These are phyloP conservation scores for Trilocha varians DNA, from an alignment of 2,888 invertebrate genomes.

Conservation along the genomic window DNA sequence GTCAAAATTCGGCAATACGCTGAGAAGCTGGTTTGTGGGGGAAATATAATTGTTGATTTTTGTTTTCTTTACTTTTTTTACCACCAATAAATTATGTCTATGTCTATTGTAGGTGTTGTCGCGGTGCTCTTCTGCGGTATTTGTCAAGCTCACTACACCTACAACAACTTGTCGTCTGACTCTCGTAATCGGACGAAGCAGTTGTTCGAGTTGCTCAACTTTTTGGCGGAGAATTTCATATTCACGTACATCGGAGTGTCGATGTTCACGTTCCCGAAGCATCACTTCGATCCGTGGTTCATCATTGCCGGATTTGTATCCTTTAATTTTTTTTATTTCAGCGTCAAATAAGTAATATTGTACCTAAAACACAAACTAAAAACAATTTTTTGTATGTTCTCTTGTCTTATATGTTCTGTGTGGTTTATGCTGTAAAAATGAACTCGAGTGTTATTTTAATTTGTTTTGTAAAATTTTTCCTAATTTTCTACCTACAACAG, in stretches of 20 bases:
- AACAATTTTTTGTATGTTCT: too few relatives aligned
- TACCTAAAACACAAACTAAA: too few relatives aligned
- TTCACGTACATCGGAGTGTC: constrained; percentile 99
- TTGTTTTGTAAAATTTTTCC: too few relatives aligned
- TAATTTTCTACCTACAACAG: too few relatives aligned
- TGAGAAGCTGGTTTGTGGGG: too few relatives aligned
- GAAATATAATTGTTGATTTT: too few relatives aligned
- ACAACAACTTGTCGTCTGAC: constrained; percentile 93
- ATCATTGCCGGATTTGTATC: constrained; percentile 95
- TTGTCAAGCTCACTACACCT: constrained; percentile 99
- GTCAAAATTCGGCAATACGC: too few relatives aligned
- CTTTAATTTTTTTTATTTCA: constrained; percentile 57
- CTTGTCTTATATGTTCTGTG: too few relatives aligned
- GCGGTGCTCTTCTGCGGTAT: constrained; percentile 98
- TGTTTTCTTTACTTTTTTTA: constrained; percentile 6
- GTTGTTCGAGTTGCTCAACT: constrained; percentile 94
- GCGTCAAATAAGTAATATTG: not conserved
- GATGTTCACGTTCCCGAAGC: constrained; percentile 97
- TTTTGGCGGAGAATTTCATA: constrained; percentile 97
- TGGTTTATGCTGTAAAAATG: too few relatives aligned
- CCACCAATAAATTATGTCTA: too few relatives aligned
- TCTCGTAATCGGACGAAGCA: constrained; percentile 92
- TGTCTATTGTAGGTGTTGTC: constrained; percentile 87
- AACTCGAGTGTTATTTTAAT: too few relatives aligned
- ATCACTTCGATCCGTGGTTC: constrained; percentile 93